Evolutionary conservation across 2,113 vertebrate genomes (phyloP).

Genomic region (Sprattus sprattus): DNA sequence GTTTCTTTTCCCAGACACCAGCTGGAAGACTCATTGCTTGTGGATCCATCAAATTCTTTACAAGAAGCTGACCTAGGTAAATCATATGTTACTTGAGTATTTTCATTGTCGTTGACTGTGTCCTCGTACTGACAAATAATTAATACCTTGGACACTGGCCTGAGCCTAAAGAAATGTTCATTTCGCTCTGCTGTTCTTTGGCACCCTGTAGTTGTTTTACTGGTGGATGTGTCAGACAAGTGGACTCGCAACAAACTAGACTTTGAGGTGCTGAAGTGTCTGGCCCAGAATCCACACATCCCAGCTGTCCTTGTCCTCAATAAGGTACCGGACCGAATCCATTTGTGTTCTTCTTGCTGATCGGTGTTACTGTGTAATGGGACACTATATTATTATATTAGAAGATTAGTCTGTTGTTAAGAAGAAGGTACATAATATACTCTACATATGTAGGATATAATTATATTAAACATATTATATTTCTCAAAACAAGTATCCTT

Average conservation of each 20-base stretch:
- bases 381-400: not conserved
- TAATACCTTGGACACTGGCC: not conserved
- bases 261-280: conserved; percentile 80
- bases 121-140: not conserved
- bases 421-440: not conserved
- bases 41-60: conserved; percentile 84
- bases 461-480: too few relatives aligned
- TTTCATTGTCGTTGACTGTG: not conserved
- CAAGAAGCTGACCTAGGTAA: conserved; percentile 84
- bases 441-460: not conserved
- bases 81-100: not conserved
- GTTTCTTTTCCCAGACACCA: conserved; percentile 76
- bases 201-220: conserved; percentile 78
- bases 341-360: not conserved
- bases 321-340: conserved; percentile 74
- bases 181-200: not conserved
- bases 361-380: not conserved
- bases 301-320: conserved; percentile 90
- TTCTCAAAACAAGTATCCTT: not conserved
- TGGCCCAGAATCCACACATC: conserved; percentile 72
- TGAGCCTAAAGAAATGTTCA: not conserved
- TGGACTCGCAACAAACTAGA: conserved; percentile 78
- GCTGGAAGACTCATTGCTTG: conserved; percentile 80
- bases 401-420: not conserved
- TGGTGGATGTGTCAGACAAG: conserved; percentile 87